Conservation (phyloP, 1,140 invertebrate species). For the Euglossa dilemma region DNA sequence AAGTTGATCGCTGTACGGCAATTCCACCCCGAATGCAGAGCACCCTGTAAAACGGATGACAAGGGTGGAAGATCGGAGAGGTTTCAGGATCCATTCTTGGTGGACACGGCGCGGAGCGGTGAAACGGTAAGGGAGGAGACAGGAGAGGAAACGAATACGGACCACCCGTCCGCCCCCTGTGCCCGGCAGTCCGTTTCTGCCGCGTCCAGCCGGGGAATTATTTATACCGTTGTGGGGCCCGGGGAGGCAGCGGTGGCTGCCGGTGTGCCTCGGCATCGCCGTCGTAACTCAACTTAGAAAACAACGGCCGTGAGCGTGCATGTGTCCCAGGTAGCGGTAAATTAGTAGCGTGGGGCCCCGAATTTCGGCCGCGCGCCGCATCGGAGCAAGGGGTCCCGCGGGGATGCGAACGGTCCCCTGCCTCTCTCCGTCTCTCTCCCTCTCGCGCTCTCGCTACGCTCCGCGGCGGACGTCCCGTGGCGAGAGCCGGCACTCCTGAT, state of each 20-base stretch:
- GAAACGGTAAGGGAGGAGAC: not conserved
- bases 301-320: slow-evolving; percentile 71
- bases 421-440: not conserved
- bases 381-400: slow-evolving; percentile 49
- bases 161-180: slow-evolving; percentile 43
- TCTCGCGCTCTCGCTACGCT: slow-evolving; percentile 18
- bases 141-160: slow-evolving; percentile 62
- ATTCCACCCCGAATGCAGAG: no score
- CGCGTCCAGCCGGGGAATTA: slow-evolving; percentile 48
- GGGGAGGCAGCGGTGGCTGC: slow-evolving; percentile 46
- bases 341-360: slow-evolving; percentile 75
- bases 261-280: slow-evolving; percentile 60
- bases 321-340: slow-evolving; percentile 78
- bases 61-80: no score
- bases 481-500: slow-evolving; percentile 70
- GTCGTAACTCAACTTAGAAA: slow-evolving; percentile 77
- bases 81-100: no score
- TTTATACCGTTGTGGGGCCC: slow-evolving; percentile 62
- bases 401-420: not conserved
- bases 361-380: slow-evolving; percentile 65
- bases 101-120: no score
- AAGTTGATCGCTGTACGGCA: no score
- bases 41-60: no score
- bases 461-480: slow-evolving; percentile 59
- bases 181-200: slow-evolving; percentile 57